Conservation (phyloP, 2,113 vertebrate species). For the Pachycephala philippinensis region DNA sequence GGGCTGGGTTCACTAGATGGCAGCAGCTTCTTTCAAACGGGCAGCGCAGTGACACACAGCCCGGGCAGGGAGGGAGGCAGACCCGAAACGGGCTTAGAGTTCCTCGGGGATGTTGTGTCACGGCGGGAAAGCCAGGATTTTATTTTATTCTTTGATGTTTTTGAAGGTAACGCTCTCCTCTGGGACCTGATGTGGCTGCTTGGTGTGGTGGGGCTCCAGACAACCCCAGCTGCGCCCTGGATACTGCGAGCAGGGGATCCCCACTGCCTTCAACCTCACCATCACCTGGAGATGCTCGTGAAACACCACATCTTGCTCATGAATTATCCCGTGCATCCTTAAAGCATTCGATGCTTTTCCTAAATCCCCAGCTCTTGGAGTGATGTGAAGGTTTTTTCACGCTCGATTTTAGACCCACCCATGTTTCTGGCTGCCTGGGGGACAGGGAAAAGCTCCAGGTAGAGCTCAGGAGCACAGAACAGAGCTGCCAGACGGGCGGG, state of each 20-base stretch:
- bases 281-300: accelerated
- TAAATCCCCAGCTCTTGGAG: not conserved
- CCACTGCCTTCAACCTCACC: accelerated
- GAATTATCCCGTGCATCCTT: not conserved
- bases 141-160: not conserved
- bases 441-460: not conserved
- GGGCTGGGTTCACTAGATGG: not conserved
- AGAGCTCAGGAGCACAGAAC: not conserved
- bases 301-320: accelerated
- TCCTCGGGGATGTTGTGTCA: not conserved
- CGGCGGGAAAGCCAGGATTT: not conserved
- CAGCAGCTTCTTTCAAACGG: not conserved
- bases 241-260: not conserved
- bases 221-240: not conserved
- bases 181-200: not conserved
- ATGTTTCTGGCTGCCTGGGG: not conserved
- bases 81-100: accelerated
- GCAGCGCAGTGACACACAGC: not conserved
- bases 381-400: accelerated
- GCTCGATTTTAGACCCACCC: not conserved
- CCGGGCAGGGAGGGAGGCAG: not conserved
- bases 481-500: not conserved
- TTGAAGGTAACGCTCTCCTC: not conserved
- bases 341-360: not conserved
- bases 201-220: accelerated